Evolutionary conservation across 2,888 invertebrate genomes (phyloP).

Genomic region (Drosophila mimetica): DNA sequence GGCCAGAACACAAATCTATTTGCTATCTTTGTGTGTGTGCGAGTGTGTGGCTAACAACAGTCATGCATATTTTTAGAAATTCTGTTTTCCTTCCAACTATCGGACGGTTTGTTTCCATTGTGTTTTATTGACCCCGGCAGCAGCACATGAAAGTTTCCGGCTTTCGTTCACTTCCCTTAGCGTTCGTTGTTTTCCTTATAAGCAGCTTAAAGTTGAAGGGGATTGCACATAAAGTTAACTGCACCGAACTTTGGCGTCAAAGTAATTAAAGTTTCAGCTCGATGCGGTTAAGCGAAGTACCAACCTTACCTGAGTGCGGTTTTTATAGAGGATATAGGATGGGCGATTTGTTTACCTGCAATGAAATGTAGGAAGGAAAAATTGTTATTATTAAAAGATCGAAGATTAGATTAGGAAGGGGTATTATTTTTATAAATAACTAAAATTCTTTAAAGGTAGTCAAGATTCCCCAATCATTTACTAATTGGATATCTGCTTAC

Average conservation of each 20-base stretch:
- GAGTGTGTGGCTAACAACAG: conserved; percentile 37
- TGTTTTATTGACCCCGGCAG: conserved; percentile 45
- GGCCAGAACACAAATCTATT: conserved; percentile 47
- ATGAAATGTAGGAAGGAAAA: conserved; percentile 31
- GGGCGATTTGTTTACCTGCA: conserved; percentile 62
- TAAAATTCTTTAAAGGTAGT: neutral
- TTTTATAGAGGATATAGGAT: conserved; percentile 5
- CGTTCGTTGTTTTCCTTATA: conserved; percentile 40
- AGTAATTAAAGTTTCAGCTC: conserved; percentile 68
- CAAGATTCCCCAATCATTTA: no score
- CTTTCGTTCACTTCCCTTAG: conserved; percentile 16
- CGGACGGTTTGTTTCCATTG: conserved; percentile 29
- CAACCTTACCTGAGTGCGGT: conserved; percentile 38
- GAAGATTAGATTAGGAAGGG: neutral
- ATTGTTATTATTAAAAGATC: neutral
- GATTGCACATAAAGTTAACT: conserved; percentile 57
- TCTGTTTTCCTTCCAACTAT: conserved; percentile 22
- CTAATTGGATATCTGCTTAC: neutral
- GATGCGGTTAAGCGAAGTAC: conserved; percentile 41
- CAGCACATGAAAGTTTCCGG: conserved; percentile 28
- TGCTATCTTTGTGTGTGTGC: conserved; percentile 31
- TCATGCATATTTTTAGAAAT: conserved; percentile 45
- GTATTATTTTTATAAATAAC: no score
- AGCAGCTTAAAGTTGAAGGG: conserved; percentile 61
- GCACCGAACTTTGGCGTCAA: conserved; percentile 61